Conservation (phyloP, 2,113 vertebrate genomes). For the Poecile atricapillus region DNA sequence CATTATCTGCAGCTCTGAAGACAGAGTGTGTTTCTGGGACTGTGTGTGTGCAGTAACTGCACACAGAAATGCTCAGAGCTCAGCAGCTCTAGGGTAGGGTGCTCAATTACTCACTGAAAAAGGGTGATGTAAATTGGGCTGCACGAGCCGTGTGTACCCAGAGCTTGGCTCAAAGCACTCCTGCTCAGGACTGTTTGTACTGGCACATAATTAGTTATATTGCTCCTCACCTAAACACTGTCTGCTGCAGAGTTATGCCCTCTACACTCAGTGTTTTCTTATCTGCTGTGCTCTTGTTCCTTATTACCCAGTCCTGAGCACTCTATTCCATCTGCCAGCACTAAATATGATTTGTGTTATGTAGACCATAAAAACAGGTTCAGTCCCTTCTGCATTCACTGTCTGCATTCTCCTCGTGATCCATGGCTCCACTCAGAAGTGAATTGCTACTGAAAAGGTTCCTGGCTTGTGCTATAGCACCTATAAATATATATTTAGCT, state of each 20-base stretch:
- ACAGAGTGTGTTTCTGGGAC: not conserved
- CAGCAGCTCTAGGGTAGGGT: not conserved
- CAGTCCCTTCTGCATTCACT: not conserved
- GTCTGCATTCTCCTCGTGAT: not conserved
- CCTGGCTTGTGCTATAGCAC: not conserved
- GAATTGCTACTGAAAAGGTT: not conserved
- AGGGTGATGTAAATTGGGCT: not conserved
- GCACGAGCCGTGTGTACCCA: not conserved
- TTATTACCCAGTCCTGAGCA: not conserved
- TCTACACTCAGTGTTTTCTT: not conserved
- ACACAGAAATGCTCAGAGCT: not conserved
- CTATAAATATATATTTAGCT: not conserved
- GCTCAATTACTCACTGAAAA: not conserved
- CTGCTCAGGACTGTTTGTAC: conserved; percentile 26
- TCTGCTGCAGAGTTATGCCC: not conserved
- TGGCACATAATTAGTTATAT: conserved; percentile 33
- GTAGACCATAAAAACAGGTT: not conserved
- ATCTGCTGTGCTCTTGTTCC: conserved; percentile 12
- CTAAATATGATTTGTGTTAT: not conserved
- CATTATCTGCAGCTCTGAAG: not conserved
- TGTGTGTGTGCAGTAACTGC: not conserved
- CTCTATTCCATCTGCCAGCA: conserved; percentile 14
- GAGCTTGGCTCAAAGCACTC: not conserved
- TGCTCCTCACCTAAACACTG: not conserved
- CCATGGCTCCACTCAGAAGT: not conserved